phyloP scores from a whole-genome alignment of 2,888 invertebrate genomes.

The Stenotaenia linearis region DNA sequence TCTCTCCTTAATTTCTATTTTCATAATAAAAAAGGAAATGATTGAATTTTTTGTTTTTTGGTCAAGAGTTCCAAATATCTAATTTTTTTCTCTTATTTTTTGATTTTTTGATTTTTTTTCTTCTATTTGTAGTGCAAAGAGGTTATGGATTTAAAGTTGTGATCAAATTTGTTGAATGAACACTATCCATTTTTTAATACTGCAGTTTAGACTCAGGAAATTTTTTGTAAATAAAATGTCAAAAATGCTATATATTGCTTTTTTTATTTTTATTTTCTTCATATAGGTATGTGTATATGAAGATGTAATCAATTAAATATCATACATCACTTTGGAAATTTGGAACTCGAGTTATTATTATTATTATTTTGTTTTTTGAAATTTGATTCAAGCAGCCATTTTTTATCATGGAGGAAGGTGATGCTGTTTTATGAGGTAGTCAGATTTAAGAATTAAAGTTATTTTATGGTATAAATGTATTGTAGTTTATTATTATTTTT shows the following conservation, averaged over 20 bases:
- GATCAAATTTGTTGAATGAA: constrained; percentile 11
- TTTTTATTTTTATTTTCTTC: background rate
- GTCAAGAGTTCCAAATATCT: constrained; percentile 20
- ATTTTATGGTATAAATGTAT: no score
- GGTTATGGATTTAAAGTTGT: background rate
- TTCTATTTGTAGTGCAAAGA: background rate
- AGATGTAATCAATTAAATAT: no score
- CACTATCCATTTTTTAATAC: background rate
- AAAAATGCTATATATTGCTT: background rate
- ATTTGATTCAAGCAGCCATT: no score
- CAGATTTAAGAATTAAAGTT: no score
- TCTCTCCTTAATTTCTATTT: background rate
- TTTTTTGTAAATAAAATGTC: constrained; percentile 17
- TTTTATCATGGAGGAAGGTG: no score
- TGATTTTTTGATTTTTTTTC: background rate
- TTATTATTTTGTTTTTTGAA: no score
- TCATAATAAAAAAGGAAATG: background rate
- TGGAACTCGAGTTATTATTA: background rate
- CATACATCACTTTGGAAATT: background rate
- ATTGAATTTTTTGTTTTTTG: background rate
- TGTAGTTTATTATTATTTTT: no score
- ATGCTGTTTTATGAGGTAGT: no score
- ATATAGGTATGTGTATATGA: no score
- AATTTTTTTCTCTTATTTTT: background rate
- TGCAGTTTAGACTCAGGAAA: constrained; percentile 24